Evolutionary conservation across 2,797 vertebrate genomes (phyloP).

Genomic region (Heliangelus exortis): DNA sequence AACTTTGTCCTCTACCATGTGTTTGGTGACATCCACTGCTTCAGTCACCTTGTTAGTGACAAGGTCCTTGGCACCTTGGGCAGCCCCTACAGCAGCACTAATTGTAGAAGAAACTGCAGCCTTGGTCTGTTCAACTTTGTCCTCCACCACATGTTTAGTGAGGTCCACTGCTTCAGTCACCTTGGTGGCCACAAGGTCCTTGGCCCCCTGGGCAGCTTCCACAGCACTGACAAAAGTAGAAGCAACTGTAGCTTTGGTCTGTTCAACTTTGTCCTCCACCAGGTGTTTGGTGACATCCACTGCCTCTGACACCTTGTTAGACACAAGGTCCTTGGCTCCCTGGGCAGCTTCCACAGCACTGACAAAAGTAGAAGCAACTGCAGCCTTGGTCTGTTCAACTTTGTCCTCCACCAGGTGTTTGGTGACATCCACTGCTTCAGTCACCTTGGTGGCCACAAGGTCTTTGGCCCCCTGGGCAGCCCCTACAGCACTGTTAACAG

Average conservation of each 20-base stretch:
- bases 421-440: slow-evolving; percentile 72
- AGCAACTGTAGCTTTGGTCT: slow-evolving; percentile 82
- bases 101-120: no score
- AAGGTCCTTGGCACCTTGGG: slow-evolving; percentile 35
- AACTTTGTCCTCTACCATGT: slow-evolving; percentile 81
- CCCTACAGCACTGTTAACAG: slow-evolving; percentile 78
- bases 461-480: slow-evolving; percentile 25
- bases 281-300: slow-evolving; percentile 68
- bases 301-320: no score
- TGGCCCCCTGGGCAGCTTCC: background rate
- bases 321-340: background rate
- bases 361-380: slow-evolving; percentile 81
- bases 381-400: slow-evolving; percentile 82
- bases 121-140: no score
- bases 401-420: slow-evolving; percentile 82
- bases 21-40: slow-evolving; percentile 48
- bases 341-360: slow-evolving; percentile 76
- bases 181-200: slow-evolving; percentile 74
- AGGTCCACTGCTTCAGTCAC: slow-evolving; percentile 66
- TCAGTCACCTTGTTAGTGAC: background rate
- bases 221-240: slow-evolving; percentile 76
- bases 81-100: slow-evolving; percentile 59
- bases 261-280: slow-evolving; percentile 81
- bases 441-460: slow-evolving; percentile 78
- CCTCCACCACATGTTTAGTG: no score